Evolutionary conservation across 2,113 vertebrate species (phyloP).

Genomic region (Cichladusa arquata): DNA sequence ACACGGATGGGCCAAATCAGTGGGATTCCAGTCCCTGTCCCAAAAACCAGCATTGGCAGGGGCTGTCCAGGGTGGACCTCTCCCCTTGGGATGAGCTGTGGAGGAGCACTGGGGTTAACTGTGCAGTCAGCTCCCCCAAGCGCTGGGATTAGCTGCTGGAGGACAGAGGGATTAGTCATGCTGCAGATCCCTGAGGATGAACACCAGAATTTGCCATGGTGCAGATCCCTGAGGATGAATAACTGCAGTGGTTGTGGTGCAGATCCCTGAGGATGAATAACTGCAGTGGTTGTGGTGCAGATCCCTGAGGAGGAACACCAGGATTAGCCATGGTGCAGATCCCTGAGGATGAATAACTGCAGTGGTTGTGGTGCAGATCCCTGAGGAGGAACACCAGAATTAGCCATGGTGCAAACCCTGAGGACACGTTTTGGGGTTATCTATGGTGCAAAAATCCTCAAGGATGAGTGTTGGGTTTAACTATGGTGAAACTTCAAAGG

Average conservation of each 20-base stretch:
- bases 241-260: rapidly evolving
- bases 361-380: not conserved
- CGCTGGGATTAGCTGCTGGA: not conserved
- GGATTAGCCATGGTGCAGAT: rapidly evolving
- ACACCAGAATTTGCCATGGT: rapidly evolving
- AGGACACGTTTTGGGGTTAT: not conserved
- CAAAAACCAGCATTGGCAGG: rapidly evolving
- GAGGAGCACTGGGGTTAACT: not conserved
- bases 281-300: not conserved
- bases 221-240: rapidly evolving
- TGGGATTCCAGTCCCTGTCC: not conserved
- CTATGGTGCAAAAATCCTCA: not conserved
- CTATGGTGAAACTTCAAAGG: not conserved
- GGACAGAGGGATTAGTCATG: not conserved
- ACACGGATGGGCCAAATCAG: rapidly evolving
- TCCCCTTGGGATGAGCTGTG: not conserved
- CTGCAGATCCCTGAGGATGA: not conserved
- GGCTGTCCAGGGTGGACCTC: not conserved
- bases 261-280: too few relatives aligned
- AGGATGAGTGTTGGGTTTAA: rapidly evolving
- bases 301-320: rapidly evolving
- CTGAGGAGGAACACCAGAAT: not conserved
- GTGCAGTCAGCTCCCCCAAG: rapidly evolving
- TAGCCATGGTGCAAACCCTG: not conserved
- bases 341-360: rapidly evolving